Evolutionary conservation across 2,113 vertebrate genomes (phyloP).

Genomic region (Cariama cristata): DNA sequence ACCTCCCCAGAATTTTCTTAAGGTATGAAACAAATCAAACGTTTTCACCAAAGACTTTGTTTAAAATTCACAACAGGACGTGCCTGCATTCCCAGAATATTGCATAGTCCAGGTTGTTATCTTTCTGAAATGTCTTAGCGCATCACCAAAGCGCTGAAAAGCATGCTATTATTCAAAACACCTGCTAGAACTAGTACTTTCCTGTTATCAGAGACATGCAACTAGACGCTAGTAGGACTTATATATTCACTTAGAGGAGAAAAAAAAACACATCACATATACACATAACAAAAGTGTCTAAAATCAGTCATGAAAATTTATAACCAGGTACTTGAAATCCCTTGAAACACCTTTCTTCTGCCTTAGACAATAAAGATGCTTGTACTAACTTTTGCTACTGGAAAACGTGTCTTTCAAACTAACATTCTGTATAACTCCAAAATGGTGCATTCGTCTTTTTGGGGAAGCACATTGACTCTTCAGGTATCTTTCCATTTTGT

Average conservation of each 20-base stretch:
- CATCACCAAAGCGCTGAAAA: neutral
- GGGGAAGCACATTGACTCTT: neutral
- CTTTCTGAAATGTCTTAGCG: neutral
- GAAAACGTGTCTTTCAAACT: neutral
- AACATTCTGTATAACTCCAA: neutral
- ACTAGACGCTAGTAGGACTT: neutral
- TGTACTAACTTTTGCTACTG: neutral
- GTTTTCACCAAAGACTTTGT: neutral
- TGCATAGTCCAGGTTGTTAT: neutral
- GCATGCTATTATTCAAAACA: neutral
- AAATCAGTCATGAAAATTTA: neutral
- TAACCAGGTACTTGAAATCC: neutral
- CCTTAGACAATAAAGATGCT: neutral
- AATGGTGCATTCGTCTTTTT: neutral
- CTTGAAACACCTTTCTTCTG: neutral
- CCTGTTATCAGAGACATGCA: neutral
- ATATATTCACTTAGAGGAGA: neutral
- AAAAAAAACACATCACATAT: neutral
- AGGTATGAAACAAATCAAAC: neutral
- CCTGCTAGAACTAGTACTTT: neutral
- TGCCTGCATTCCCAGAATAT: neutral
- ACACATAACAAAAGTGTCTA: neutral
- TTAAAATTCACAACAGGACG: slow-evolving; percentile 14
- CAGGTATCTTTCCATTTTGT: neutral
- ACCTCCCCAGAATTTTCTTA: slow-evolving; percentile 38